Base-by-base conservation (phyloP, 2,888 invertebrate species). In the Marasmarcha lunaedactyla region DNA sequence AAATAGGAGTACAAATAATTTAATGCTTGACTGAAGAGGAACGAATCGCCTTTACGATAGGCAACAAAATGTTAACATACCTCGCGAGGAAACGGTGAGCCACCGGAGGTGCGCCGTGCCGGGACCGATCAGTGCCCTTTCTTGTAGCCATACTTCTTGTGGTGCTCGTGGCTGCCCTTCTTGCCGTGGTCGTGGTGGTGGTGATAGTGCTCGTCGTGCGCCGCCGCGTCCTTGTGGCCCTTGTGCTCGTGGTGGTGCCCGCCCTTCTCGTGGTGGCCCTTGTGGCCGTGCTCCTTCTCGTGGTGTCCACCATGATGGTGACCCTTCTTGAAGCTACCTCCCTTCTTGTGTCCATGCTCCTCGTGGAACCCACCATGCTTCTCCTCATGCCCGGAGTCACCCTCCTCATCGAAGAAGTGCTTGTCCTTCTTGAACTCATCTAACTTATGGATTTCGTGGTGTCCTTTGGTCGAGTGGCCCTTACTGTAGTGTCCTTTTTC, bases 381-480 rank as follows among this genome's bases (percentile, higher is more conserved):
- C 60, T 91, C 91, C 64, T 93, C 91, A 52, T 91, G 91, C 0
- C 90, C 93, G 34, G 89, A 89, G 55, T 92, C 92, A 51, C 93
- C 92, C 55, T 92, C 90, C 70, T 93, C 93, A 52, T 94, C 93
- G 67, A 89, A 93, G 87, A 92, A 93, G 59, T 92, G 89, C 60
- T 94, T 93, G 57, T 93, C 90, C 67, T 94, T 94, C 63, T 93
- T 92, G 71, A 88, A 92, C 70, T 94, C 94, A 66, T 94, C 92
- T 44, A 91, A 71, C 59, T 94, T 94, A 71, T 94, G 92, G 5
- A 93, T 86, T 63, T 93, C 90, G 62, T 94, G 94, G 50, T 92
- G 91, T 42, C 94, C 93, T 67, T 94, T 92, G 50, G 93, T 94
- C 46, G 90, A 90, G 71, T 94, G 93, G 0, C 94, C 94, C 59